Conservation (phyloP, 1,140 invertebrate genomes). For the Temnothorax longispinosus region DNA sequence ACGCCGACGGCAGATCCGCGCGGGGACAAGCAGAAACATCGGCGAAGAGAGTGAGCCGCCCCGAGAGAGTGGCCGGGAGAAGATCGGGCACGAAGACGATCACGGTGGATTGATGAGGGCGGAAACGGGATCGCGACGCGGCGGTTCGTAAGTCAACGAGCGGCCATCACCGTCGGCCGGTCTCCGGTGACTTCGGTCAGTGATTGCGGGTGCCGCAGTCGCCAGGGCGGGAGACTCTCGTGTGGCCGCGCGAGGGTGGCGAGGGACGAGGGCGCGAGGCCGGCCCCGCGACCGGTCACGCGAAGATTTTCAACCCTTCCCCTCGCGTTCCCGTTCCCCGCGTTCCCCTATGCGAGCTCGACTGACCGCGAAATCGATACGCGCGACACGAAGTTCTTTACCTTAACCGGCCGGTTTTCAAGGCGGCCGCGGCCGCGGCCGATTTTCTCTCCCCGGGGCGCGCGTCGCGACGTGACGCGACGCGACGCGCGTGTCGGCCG, state of each 20-base stretch:
- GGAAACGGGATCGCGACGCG: slow-evolving; percentile 15
- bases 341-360: slow-evolving; percentile 57
- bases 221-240: slow-evolving; percentile 54
- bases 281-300: slow-evolving; percentile 78
- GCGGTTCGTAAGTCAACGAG: slow-evolving; percentile 40
- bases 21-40: slow-evolving; percentile 3
- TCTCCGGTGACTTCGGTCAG: slow-evolving; percentile 72
- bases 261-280: slow-evolving; percentile 72
- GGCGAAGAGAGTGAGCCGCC: not conserved
- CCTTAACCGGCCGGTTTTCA: slow-evolving; percentile 70
- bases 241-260: slow-evolving; percentile 67
- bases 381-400: slow-evolving; percentile 77
- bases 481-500: not conserved
- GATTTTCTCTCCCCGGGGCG: not conserved
- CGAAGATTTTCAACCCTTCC: slow-evolving; percentile 78
- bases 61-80: no score
- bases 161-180: slow-evolving; percentile 72
- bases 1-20: slow-evolving; percentile 6
- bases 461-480: not conserved
- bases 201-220: slow-evolving; percentile 81
- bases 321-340: slow-evolving; percentile 36
- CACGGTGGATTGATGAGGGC: not conserved
- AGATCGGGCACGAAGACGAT: slow-evolving; percentile 8
- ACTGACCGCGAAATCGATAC: slow-evolving; percentile 77
- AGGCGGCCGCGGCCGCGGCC: slow-evolving; percentile 54